Evolutionary conservation across 2,797 vertebrate genomes (phyloP).

Genomic region (Girardinus metallicus): DNA sequence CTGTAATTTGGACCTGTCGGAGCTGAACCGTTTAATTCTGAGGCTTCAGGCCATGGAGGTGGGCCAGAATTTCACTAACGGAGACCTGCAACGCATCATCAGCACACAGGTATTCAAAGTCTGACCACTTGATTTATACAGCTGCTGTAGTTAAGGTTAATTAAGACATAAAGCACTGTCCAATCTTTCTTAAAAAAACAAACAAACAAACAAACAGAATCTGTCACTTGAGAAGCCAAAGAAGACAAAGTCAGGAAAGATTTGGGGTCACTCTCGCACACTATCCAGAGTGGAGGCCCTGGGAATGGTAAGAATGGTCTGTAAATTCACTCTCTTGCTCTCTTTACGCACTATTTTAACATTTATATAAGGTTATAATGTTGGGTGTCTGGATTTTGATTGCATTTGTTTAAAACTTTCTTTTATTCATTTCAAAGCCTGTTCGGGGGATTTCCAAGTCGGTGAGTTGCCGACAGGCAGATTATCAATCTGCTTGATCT

Average conservation of each 20-base stretch:
- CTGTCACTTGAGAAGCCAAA: slow-evolving; percentile 83
- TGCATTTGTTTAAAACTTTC: slow-evolving; percentile 37
- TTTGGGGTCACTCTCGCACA: slow-evolving; percentile 81
- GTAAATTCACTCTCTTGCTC: neutral
- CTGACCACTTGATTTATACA: neutral
- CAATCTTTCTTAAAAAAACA: neutral
- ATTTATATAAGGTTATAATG: neutral
- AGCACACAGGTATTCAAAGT: slow-evolving; percentile 83
- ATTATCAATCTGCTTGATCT: slow-evolving; percentile 23
- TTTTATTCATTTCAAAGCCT: slow-evolving; percentile 79
- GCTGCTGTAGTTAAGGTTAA: neutral
- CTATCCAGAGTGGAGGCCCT: slow-evolving; percentile 80
- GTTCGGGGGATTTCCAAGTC: slow-evolving; percentile 83
- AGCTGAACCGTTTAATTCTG: slow-evolving; percentile 87
- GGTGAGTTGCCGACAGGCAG: slow-evolving; percentile 71
- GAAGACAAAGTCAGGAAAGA: slow-evolving; percentile 75
- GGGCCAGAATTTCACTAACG: slow-evolving; percentile 81
- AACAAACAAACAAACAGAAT: slow-evolving; percentile 78
- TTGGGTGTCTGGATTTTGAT: slow-evolving; percentile 4
- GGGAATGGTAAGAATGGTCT: slow-evolving; percentile 75
- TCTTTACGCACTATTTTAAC: neutral
- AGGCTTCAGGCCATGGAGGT: slow-evolving; percentile 86
- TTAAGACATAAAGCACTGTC: neutral
- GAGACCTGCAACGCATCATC: slow-evolving; percentile 85
- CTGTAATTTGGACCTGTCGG: slow-evolving; percentile 88